Evolutionary conservation across 2,113 vertebrate genomes (phyloP), one percentile per base, ranked within the genome.

Genomic region (Mohoua ochrocephala): DNA sequence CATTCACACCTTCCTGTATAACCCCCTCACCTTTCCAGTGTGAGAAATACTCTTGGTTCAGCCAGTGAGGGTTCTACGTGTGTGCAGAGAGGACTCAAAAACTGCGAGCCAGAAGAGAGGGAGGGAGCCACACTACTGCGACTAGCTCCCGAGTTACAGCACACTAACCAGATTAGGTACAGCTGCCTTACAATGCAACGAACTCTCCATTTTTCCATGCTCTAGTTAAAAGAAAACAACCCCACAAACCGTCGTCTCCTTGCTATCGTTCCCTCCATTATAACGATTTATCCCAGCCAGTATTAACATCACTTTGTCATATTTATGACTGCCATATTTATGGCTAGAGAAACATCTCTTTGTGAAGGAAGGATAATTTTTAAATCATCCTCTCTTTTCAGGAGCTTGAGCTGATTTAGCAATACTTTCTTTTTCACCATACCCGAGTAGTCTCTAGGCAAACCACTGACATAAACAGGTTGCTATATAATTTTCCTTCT

Each of bases 401-500:
- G 68, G 13, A 78, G 52, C 28, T 14, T 81, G 31, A 93, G 44
- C 35, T 86, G 54, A 92, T 89, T 80, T 84, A 37, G 33, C 60
- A 96, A 53, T 61, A 77, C 54, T 47, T 95, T 93, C 27, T 79
- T 90, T 95, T 92, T 68, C 52, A 94, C 91, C 80, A 54, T 61
- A 93, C 68, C 28, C 0, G 0, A 70, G 30, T 50, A 94, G 76
- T 96, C 83, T 95, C 93, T 93, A 90, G 54, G 87, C 75, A 94
- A 89, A 95, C 83, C 59, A 96, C 94, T 86, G 92, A 92, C 80
- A 94, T 91, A 87, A 97, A 59, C 76, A 97, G 73, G 87, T 95
- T 96, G 91, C 96, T 95, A 86, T 88, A 94, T 89, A 95, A 93
- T 97, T 86, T 92, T 64, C 53, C 80, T 91, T 91, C 47, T 87